Conservation (phyloP, 2,113 vertebrate genomes). For the Leptodactylus fuscus region DNA sequence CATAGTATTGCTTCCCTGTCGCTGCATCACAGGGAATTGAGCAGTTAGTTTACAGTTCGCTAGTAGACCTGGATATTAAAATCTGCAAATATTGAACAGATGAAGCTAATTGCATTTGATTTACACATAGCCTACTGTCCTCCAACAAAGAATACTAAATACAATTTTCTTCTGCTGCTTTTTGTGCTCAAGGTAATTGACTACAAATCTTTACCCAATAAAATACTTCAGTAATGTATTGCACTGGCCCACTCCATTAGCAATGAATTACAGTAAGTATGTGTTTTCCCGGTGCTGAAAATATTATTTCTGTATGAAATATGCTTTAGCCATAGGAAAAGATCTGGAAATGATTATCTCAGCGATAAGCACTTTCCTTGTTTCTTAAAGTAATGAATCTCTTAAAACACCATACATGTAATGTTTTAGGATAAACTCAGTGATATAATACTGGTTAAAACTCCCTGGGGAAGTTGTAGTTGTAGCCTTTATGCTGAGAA, state of each 20-base stretch:
- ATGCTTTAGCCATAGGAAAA: conserved; percentile 32
- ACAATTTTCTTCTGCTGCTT: conserved; percentile 23
- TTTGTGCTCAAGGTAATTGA: conserved; percentile 28
- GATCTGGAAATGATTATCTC: conserved; percentile 48
- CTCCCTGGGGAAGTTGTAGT: conserved; percentile 24
- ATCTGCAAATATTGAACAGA: conserved; percentile 17
- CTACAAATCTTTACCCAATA: conserved; percentile 34
- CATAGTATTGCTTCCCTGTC: neutral
- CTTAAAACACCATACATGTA: conserved; percentile 20
- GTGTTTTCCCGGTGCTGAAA: conserved; percentile 30
- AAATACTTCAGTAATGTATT: conserved; percentile 23
- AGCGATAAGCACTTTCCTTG: conserved; percentile 32
- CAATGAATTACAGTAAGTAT: conserved; percentile 29
- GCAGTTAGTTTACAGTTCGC: neutral
- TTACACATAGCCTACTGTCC: conserved; percentile 22
- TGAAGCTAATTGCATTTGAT: conserved; percentile 8
- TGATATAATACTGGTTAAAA: conserved; percentile 55
- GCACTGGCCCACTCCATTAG: neutral
- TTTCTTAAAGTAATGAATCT: conserved; percentile 45
- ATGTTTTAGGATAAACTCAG: conserved; percentile 56
- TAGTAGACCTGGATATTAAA: neutral
- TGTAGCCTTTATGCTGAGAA: neutral
- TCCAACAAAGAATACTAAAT: conserved; percentile 31
- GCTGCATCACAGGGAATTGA: conserved; percentile 2
- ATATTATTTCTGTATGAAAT: conserved; percentile 45